Percentiles rank a stretch among this genome's conserved stretches.
Conservation (phyloP, 1,140 invertebrate species). For the Drosophila kikkawai region DNA sequence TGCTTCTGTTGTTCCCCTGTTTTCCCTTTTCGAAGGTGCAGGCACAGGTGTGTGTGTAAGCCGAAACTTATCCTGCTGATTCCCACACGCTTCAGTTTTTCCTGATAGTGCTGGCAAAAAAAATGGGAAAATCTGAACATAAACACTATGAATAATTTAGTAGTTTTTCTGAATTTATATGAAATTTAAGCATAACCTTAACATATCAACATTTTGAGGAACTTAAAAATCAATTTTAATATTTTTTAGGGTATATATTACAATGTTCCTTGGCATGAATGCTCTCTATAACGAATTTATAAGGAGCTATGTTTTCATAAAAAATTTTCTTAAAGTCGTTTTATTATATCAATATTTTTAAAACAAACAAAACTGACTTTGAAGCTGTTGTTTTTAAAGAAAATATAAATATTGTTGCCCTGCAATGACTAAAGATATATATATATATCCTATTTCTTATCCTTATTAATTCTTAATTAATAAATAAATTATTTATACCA, state of each 20-base stretch:
- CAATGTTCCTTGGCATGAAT: too few species aligned
- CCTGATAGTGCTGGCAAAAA: conserved; percentile 1
- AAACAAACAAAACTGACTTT: too few species aligned
- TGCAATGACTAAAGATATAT: too few species aligned
- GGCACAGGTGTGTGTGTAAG: conserved; percentile 11
- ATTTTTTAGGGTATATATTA: too few species aligned
- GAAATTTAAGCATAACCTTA: background rate
- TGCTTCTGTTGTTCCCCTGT: conserved; percentile 18
- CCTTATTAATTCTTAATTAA: background rate
- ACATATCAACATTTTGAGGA: too few species aligned
- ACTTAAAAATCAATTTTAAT: too few species aligned
- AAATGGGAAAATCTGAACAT: background rate
- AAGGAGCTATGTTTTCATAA: too few species aligned
- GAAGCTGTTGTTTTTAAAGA: too few species aligned
- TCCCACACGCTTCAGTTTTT: background rate
- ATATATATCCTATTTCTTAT: too few species aligned
- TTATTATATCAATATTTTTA: too few species aligned
- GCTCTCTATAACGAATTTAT: too few species aligned
- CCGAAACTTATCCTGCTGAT: conserved; percentile 22
- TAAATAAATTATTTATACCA: background rate
- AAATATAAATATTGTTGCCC: background rate
- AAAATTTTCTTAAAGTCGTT: too few species aligned
- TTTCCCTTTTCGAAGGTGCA: conserved; percentile 11
- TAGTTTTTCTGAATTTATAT: background rate
- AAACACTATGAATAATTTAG: background rate